These are phyloP conservation scores for Galago senegalensis DNA, from an alignment of 2,797 vertebrate species.

Conservation along the genomic window DNA sequence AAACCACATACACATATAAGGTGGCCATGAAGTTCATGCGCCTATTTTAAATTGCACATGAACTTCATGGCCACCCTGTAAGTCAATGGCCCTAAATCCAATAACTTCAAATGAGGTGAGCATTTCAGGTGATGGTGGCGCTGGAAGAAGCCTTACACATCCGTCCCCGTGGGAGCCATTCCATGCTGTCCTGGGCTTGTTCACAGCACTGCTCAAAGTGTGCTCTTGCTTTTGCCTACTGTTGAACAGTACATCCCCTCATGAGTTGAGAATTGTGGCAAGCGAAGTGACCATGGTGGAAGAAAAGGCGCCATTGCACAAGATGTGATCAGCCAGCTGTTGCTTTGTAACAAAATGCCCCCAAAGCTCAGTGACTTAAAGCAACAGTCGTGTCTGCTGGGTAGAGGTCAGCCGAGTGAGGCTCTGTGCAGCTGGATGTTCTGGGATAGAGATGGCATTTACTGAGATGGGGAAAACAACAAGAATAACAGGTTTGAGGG, in stretches of 20 bases:
- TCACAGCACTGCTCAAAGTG: accelerated
- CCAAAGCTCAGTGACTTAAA: neutral
- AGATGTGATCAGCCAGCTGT: neutral
- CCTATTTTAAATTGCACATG: no score
- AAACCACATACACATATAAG: neutral
- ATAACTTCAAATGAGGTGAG: no score
- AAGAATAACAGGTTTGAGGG: neutral
- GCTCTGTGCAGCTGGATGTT: neutral
- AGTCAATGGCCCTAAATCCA: no score
- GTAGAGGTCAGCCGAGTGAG: neutral
- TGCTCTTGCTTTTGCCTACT: neutral
- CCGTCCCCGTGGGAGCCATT: accelerated
- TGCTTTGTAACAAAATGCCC: neutral
- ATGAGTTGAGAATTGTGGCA: neutral
- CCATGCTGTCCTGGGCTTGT: accelerated
- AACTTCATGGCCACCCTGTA: no score
- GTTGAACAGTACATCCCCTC: neutral
- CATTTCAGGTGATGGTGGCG: neutral
- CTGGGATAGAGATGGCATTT: neutral
- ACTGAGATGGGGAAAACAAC: neutral
- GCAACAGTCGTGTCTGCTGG: neutral
- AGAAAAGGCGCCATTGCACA: neutral
- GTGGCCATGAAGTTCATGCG: no score
- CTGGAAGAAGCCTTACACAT: neutral
- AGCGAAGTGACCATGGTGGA: neutral